Percentiles rank a stretch among this genome's conserved stretches.
These are phyloP conservation scores for Peromyscus leucopus DNA, from an alignment of 2,113 vertebrate species.

Conservation along the genomic window DNA sequence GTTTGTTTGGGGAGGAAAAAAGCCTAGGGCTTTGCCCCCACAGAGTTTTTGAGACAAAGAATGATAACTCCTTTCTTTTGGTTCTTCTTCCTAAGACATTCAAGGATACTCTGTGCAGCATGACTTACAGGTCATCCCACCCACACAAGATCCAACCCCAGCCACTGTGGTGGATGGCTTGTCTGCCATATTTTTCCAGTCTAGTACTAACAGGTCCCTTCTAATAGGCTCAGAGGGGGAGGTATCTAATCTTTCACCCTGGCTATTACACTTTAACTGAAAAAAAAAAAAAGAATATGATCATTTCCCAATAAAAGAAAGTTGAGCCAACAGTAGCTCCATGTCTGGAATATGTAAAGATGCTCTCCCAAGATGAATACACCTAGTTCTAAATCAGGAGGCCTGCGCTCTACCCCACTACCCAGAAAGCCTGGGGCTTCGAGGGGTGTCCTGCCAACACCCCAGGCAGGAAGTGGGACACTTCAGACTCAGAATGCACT, in stretches of 20 bases:
- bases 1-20: slow-evolving; percentile 6
- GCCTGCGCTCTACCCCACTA: neutral
- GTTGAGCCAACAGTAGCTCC: slow-evolving; percentile 37
- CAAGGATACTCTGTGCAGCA: neutral
- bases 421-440: neutral
- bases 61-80: neutral
- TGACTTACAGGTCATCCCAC: neutral
- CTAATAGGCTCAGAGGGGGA: slow-evolving; percentile 29
- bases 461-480: neutral
- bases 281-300: slow-evolving; percentile 50
- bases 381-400: slow-evolving; percentile 3
- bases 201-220: neutral
- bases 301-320: slow-evolving; percentile 63
- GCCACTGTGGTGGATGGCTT: neutral
- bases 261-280: neutral
- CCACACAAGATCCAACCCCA: fast-evolving
- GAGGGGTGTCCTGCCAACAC: fast-evolving
- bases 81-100: neutral
- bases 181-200: neutral
- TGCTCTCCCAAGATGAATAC: slow-evolving; percentile 25
- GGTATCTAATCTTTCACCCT: slow-evolving; percentile 49
- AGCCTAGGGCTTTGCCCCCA: neutral
- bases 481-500: neutral
- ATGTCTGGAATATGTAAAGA: slow-evolving; percentile 50
- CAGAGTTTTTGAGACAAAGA: neutral